Conservation (phyloP, 2,888 invertebrate species). For the Gymnocheta viridis region DNA sequence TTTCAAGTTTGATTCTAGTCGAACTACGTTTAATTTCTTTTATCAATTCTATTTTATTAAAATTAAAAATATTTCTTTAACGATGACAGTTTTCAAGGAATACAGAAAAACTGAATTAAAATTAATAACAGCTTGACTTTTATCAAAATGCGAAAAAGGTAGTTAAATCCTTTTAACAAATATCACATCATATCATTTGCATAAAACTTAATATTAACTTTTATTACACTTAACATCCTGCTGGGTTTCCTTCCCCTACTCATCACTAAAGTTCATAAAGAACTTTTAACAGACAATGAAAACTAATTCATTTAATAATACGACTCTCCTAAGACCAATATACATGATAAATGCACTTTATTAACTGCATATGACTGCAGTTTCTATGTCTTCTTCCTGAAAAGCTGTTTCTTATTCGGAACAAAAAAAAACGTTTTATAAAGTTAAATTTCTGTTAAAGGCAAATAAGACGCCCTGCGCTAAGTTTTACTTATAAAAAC, state of each 20-base stretch:
- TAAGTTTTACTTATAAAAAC: not conserved
- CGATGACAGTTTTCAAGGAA: too few species aligned
- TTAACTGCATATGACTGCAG: slow-evolving; percentile 44
- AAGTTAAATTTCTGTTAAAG: slow-evolving; percentile 19
- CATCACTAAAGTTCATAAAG: not conserved
- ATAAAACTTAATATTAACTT: slow-evolving; percentile 10
- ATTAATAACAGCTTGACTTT: too few species aligned
- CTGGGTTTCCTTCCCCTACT: not conserved
- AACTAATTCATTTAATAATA: slow-evolving; percentile 61
- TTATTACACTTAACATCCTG: not conserved
- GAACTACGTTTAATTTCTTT: too few species aligned
- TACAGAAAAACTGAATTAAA: too few species aligned
- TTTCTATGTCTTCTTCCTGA: not conserved
- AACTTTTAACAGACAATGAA: slow-evolving; percentile 51
- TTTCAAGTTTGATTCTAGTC: too few species aligned
- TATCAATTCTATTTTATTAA: too few species aligned
- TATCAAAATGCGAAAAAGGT: too few species aligned
- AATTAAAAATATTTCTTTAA: too few species aligned
- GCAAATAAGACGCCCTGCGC: slow-evolving; percentile 11
- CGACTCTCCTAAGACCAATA: slow-evolving; percentile 47
- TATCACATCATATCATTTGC: not conserved
- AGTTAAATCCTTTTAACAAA: too few species aligned
- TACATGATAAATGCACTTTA: slow-evolving; percentile 44
- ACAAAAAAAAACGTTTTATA: not conserved
- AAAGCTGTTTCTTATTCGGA: not conserved